Conservation (phyloP, 2,797 vertebrate genomes). For the Kryptolebias ocellatus region DNA sequence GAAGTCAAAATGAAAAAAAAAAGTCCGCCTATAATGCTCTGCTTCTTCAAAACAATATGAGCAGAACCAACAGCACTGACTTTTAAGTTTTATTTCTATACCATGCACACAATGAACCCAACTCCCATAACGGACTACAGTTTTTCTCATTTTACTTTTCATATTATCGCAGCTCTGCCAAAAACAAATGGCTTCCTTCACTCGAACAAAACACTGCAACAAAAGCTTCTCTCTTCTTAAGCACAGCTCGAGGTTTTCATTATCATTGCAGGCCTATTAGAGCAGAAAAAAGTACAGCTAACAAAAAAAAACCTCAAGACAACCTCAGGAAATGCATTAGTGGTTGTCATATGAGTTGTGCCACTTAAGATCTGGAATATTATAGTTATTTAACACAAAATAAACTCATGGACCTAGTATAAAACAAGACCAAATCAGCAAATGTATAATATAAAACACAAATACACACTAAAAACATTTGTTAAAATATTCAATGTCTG, state of each 20-base stretch:
- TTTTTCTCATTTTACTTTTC: not conserved
- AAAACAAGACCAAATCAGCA: constrained; percentile 50
- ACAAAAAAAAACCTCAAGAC: not conserved
- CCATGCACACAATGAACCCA: not conserved
- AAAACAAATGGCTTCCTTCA: not conserved
- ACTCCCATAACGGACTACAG: not conserved
- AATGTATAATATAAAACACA: constrained; percentile 8
- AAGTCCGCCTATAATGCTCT: constrained; percentile 17
- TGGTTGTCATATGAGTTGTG: constrained; percentile 27
- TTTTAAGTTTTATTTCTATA: not conserved
- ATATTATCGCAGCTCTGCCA: not conserved
- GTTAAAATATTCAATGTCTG: not conserved
- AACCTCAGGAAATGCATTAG: constrained; percentile 44
- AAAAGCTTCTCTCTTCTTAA: not conserved
- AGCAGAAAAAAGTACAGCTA: not conserved
- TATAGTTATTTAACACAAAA: constrained; percentile 52
- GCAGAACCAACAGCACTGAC: constrained; percentile 1
- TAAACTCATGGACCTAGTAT: constrained; percentile 53
- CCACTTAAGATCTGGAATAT: constrained; percentile 10
- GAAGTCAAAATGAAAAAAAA: constrained; percentile 36
- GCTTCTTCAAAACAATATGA: constrained; percentile 26
- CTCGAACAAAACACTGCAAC: not conserved
- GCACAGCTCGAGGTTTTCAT: not conserved
- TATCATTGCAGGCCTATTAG: not conserved
- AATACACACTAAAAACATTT: too few species aligned